Conservation (phyloP, 1,140 invertebrate genomes). For the Colletes gigas region DNA sequence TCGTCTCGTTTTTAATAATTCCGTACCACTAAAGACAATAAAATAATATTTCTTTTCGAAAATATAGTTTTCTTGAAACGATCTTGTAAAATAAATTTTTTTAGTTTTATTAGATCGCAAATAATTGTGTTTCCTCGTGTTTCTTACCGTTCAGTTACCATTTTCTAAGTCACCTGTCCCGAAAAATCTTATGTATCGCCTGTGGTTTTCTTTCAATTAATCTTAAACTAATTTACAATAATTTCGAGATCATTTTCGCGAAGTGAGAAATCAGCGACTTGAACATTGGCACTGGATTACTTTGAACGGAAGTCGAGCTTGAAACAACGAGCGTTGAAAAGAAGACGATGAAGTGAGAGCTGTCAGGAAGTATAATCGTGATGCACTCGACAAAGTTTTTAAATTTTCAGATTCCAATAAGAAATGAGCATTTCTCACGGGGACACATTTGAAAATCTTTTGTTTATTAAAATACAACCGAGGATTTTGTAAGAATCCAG, state of each 20-base stretch:
- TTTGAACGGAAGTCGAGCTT: neutral
- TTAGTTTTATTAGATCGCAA: neutral
- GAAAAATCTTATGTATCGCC: neutral
- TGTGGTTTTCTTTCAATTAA: neutral
- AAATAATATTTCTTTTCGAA: neutral
- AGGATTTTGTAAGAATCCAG: neutral
- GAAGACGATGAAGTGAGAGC: neutral
- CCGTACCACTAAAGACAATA: no score
- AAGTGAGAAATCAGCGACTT: neutral
- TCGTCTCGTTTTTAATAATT: no score
- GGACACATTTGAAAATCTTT: neutral
- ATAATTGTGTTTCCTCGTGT: no score
- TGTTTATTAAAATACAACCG: neutral
- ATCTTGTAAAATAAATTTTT: neutral
- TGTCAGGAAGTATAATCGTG: slow-evolving; percentile 6
- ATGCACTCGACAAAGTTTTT: neutral
- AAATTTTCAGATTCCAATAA: neutral
- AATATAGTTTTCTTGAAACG: neutral
- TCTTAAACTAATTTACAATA: slow-evolving; percentile 1
- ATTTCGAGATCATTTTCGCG: neutral
- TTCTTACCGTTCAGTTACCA: neutral
- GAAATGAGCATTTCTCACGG: neutral
- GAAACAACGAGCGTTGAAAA: slow-evolving; percentile 1
- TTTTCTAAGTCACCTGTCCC: neutral
- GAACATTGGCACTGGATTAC: slow-evolving; percentile 31